Evolutionary conservation across 2,888 invertebrate genomes (phyloP).

Genomic region (Phoenoteleia sp.): DNA sequence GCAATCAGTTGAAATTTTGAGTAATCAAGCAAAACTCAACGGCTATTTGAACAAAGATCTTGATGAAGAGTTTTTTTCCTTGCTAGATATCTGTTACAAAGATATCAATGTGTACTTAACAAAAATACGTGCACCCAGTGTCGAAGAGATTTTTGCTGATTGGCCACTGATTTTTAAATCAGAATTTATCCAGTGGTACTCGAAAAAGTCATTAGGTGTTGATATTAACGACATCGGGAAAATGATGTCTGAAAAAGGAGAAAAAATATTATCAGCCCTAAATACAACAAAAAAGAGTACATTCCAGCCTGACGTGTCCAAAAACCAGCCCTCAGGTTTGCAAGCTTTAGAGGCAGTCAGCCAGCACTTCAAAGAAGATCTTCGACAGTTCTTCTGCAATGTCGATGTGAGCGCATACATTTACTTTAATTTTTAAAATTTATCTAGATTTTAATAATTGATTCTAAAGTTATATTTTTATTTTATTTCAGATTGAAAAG

Average conservation of each 20-base stretch:
- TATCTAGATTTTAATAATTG: too few species aligned
- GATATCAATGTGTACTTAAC: neutral
- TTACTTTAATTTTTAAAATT: too few species aligned
- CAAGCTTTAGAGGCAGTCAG: slow-evolving; percentile 16
- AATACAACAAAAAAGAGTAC: neutral
- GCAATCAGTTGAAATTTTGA: neutral
- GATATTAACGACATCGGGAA: slow-evolving; percentile 34
- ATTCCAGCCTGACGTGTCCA: slow-evolving; percentile 5
- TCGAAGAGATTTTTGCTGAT: slow-evolving; percentile 5
- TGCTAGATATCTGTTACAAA: slow-evolving; percentile 7
- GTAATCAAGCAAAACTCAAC: slow-evolving; percentile 9
- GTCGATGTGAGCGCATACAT: too few species aligned
- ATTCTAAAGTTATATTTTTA: too few species aligned
- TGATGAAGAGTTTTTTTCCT: slow-evolving; percentile 5
- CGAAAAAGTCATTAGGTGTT: too few species aligned
- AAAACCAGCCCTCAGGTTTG: slow-evolving; percentile 10
- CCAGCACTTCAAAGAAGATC: slow-evolving; percentile 32
- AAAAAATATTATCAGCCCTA: slow-evolving; percentile 12
- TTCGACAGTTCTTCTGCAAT: too few species aligned
- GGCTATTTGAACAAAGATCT: neutral
- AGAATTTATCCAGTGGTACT: slow-evolving; percentile 34
- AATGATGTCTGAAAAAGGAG: slow-evolving; percentile 27
- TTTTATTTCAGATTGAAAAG: too few species aligned
- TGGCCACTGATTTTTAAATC: slow-evolving; percentile 50
- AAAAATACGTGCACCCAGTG: neutral